Evolutionary conservation across 2,888 invertebrate species (phyloP).

Genomic region (Brachyptera putata): DNA sequence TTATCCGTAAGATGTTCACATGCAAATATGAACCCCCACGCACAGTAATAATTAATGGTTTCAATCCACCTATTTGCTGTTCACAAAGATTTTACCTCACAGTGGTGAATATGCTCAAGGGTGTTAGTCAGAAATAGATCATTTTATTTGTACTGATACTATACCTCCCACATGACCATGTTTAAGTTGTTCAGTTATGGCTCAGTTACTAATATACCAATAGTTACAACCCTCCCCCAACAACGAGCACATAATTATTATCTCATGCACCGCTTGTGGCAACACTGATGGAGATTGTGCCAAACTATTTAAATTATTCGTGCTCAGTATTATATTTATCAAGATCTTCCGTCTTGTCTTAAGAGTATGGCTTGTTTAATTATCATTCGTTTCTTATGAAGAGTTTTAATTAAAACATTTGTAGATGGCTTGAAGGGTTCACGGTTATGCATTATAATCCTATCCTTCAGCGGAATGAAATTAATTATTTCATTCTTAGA

Average conservation of each 20-base stretch:
- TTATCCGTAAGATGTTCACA: too few species aligned
- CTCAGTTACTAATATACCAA: constrained; percentile 3
- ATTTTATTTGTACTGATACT: background rate
- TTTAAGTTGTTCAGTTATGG: background rate
- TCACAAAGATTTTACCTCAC: background rate
- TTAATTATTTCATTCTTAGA: too few species aligned
- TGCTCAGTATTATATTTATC: constrained; percentile 16
- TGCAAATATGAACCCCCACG: too few species aligned
- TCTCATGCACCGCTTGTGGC: background rate
- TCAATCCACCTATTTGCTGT: background rate
- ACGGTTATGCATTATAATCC: too few species aligned
- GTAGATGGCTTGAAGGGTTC: too few species aligned
- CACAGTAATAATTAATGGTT: background rate
- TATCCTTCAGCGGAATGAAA: too few species aligned
- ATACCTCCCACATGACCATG: background rate
- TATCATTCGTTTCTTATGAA: constrained; percentile 9
- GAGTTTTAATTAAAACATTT: constrained; percentile 20
- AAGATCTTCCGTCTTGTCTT: constrained; percentile 9
- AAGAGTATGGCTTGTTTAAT: constrained; percentile 9
- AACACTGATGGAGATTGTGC: constrained; percentile 1
- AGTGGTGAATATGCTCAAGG: background rate
- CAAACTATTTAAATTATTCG: background rate
- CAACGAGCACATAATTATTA: background rate
- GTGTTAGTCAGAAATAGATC: background rate
- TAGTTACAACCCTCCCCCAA: background rate